Conservation (phyloP, 2,797 vertebrate genomes). For the Cossypha heuglini region DNA sequence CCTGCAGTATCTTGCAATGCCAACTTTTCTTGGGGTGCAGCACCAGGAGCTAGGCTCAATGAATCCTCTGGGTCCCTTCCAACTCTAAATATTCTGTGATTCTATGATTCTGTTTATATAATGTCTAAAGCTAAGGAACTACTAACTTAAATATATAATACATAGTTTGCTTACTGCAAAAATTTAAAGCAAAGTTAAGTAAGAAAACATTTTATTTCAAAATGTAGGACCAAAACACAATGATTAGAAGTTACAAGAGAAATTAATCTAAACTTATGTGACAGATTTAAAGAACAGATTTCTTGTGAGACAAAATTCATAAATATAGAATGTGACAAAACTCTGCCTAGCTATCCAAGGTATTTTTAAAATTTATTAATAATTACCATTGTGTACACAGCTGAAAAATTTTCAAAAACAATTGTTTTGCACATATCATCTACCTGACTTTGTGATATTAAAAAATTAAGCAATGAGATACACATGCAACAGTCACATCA, state of each 20-base stretch:
- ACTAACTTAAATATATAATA: not conserved
- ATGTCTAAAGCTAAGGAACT: not conserved
- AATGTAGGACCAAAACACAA: not conserved
- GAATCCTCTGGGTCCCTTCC: not conserved
- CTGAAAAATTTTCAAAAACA: not conserved
- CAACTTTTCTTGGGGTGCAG: not conserved
- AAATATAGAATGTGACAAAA: not conserved
- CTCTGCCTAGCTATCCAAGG: not conserved
- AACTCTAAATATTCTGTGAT: not conserved
- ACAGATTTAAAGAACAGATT: not conserved
- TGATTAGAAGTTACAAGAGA: not conserved
- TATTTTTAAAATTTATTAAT: not conserved
- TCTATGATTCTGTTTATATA: not conserved
- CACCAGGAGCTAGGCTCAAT: not conserved
- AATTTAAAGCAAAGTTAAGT: not conserved
- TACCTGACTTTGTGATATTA: not conserved
- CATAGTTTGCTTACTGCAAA: not conserved
- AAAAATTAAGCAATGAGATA: not conserved
- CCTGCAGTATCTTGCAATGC: not conserved
- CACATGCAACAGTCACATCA: not conserved
- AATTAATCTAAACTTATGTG: not conserved
- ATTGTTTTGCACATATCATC: not conserved
- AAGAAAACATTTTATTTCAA: not conserved
- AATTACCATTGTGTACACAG: not conserved
- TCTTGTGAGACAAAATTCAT: not conserved